phyloP scores from a whole-genome alignment of 2,113 vertebrate genomes.

The Pipa parva region DNA sequence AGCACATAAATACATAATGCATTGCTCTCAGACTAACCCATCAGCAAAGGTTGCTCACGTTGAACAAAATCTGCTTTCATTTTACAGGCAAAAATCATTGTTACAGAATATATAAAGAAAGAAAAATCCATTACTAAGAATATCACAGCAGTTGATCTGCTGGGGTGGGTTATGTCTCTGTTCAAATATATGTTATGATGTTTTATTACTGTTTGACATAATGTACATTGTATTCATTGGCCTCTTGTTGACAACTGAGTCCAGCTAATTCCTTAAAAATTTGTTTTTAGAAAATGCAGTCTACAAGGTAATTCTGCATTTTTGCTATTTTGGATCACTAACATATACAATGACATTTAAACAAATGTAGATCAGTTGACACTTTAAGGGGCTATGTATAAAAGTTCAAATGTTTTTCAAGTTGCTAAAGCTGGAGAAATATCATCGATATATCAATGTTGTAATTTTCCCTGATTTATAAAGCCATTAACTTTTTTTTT shows the following conservation, averaged over 20 bases:
- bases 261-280: background rate
- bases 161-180: background rate
- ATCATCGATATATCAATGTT: too few species aligned
- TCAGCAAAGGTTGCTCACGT: background rate
- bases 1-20: conserved; percentile 46
- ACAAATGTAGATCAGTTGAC: too few species aligned
- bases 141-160: conserved; percentile 39
- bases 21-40: conserved; percentile 31
- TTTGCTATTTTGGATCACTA: too few species aligned
- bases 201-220: background rate
- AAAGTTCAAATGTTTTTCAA: background rate
- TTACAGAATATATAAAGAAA: conserved; percentile 42
- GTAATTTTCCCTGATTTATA: too few species aligned
- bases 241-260: background rate
- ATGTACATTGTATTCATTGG: background rate
- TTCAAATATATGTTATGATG: background rate
- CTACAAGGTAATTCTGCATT: too few species aligned
- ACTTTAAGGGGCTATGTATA: background rate
- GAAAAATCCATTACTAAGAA: conserved; percentile 46
- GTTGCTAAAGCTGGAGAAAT: background rate
- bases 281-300: background rate
- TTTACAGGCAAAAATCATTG: conserved; percentile 43
- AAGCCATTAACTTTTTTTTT: too few species aligned
- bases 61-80: conserved; percentile 50
- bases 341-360: background rate